Percentiles rank a stretch among this genome's conserved stretches.
Conservation (phyloP, 2,888 invertebrate genomes). For the Mamestra brassicae region DNA sequence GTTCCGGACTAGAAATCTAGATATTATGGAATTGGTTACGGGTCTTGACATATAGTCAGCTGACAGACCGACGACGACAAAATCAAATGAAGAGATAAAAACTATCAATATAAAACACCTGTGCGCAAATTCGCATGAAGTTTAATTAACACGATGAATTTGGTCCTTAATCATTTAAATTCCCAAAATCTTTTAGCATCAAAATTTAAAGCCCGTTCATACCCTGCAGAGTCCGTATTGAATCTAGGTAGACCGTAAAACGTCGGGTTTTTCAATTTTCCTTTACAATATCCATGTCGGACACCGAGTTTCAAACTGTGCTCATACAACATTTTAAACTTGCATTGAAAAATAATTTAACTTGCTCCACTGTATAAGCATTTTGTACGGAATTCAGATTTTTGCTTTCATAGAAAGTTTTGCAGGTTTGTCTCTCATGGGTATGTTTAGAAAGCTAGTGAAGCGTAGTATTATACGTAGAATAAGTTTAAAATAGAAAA, state of each 20-base stretch:
- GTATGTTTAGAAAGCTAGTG: not conserved
- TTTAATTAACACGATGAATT: too few species aligned
- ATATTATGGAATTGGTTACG: not conserved
- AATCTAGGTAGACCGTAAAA: conserved; percentile 10
- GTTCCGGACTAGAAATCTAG: conserved; percentile 43
- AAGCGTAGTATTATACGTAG: not conserved
- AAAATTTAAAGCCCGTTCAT: not conserved
- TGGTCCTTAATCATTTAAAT: not conserved
- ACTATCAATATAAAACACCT: too few species aligned
- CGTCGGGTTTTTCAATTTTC: conserved; percentile 3
- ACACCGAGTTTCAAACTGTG: conserved; percentile 35
- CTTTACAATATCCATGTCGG: conserved; percentile 25
- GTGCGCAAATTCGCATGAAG: too few species aligned
- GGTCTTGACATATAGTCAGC: too few species aligned
- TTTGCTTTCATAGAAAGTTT: conserved; percentile 10
- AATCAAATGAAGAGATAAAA: too few species aligned
- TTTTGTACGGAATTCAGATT: conserved; percentile 24
- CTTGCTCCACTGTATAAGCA: not conserved
- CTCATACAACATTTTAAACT: conserved; percentile 36
- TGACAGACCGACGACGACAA: too few species aligned
- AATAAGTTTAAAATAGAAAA: too few species aligned
- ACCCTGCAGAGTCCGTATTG: not conserved
- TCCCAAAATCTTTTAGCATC: not conserved
- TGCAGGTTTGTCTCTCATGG: not conserved
- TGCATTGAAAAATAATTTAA: conserved; percentile 49